Base-by-base conservation (phyloP, 2,113 vertebrate species). In the Poeciliopsis retropinna region DNA sequence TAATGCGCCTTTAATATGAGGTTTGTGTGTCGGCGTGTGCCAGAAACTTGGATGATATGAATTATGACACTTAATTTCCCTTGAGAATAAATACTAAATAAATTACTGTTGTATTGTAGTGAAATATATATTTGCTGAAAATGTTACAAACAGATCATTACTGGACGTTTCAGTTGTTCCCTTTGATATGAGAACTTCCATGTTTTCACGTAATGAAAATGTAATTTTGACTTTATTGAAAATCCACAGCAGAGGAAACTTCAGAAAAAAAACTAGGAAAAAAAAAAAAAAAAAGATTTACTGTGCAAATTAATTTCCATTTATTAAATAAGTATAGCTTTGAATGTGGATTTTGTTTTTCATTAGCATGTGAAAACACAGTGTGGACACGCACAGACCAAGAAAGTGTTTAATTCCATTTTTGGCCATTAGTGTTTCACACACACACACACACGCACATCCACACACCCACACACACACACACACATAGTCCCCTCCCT, bases 341-440 rank as follows among this genome's bases (percentile, higher is more conserved):
- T 32, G 44, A 60, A 39, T 0, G 34, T 64, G 51, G 27, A 13
- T 29, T 44, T 25, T 67, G 34, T 6, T 5, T 13, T 75, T 39
- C 44, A 31, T 73, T 71, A 17, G 13, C 64, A n/a, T 62, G 11
- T 25, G 60, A 44, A 17, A 31, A 22, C 39, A 71, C 17, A 54
- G 13, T 34, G 15, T 29, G 11, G 15, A 60, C 70, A 69, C 60
- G 60, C 6, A 13, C 28, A 68, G 62, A 51, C 31, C 68, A n/a
- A 0, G 25, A 70, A 41, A 13, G 30, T 76, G 60, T 51, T 63
- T 32, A 30, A 30, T 39, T 67, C 31, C 67, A 28, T 75, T 75
- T 77, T 60, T 65, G 77, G 66, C 73, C 44, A 69, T 67, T 61
- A 63, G 17, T 72, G 25, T 75, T 39, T 61, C 62, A 37, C 60